These are phyloP conservation scores for Chionis minor DNA, from an alignment of 2,113 vertebrate species.

Conservation along the genomic window DNA sequence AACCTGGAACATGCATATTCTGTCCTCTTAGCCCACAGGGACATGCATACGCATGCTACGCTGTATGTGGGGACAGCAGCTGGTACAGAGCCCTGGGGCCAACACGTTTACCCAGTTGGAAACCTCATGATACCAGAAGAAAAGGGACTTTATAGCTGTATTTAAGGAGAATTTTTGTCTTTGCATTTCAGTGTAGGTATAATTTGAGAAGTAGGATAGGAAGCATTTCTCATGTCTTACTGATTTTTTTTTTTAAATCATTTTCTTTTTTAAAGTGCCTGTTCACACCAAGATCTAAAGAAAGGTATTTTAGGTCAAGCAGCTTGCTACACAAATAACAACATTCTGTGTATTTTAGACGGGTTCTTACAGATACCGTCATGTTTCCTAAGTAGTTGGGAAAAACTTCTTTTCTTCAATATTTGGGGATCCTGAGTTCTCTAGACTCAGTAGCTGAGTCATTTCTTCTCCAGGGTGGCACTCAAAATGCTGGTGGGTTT, in stretches of 20 bases:
- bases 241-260: background rate
- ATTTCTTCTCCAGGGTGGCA: background rate
- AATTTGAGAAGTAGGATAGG: background rate
- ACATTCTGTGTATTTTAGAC: background rate
- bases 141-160: background rate
- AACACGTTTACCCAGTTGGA: background rate
- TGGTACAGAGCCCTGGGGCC: constrained; percentile 5
- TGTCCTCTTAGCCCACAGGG: background rate
- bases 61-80: constrained; percentile 5
- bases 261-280: background rate
- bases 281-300: background rate
- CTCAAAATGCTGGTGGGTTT: background rate
- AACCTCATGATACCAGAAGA: background rate
- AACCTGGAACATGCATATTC: background rate
- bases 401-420: background rate
- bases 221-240: background rate
- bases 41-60: background rate
- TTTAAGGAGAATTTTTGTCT: background rate
- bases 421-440: background rate
- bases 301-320: background rate
- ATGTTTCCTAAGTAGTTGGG: background rate
- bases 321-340: background rate
- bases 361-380: background rate
- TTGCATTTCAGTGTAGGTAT: background rate
- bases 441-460: background rate